A percentile compares a stretch with the other conserved stretches of the same genome.
These are phyloP conservation scores for Phenganax subtilis DNA, from an alignment of 92 coral and sea anemone genomes.

Conservation along the genomic window DNA sequence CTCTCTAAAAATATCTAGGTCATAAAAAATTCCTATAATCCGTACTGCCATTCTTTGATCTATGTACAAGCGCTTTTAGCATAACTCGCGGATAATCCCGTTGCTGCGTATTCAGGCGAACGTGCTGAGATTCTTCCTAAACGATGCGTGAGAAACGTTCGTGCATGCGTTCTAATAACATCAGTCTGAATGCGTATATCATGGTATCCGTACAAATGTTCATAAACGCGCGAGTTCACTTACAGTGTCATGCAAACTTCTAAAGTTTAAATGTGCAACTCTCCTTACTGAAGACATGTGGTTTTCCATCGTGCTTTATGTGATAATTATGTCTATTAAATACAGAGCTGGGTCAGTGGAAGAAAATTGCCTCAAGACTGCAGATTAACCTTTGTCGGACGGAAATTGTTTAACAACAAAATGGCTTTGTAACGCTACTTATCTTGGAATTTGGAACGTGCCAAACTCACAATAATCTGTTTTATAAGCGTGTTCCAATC, in stretches of 20 bases:
- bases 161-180: conserved; percentile 21
- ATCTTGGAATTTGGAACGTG: background rate
- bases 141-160: conserved; percentile 36
- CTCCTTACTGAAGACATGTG: conserved; percentile 28
- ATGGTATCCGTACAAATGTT: conserved; percentile 19
- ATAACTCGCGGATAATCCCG: conserved; percentile 21
- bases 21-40: conserved; percentile 11
- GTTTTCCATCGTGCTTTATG: conserved; percentile 5
- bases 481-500: conserved; percentile 1
- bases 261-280: conserved; percentile 35
- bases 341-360: background rate
- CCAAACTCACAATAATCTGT: background rate
- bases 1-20: conserved; percentile 13
- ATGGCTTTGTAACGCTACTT: background rate
- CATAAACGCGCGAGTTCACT: conserved; percentile 36
- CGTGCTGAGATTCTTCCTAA: background rate
- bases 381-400: background rate
- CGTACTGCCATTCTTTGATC: conserved; percentile 22
- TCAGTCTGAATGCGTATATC: conserved; percentile 31
- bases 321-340: conserved; percentile 11
- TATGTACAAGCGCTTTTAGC: conserved; percentile 42
- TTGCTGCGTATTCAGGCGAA: conserved; percentile 20
- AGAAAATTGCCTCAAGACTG: background rate
- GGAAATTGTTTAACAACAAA: background rate
- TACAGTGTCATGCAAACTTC: conserved; percentile 28